phyloP scores from a whole-genome alignment of 2,113 vertebrate species.

The Smithornis capensis region DNA sequence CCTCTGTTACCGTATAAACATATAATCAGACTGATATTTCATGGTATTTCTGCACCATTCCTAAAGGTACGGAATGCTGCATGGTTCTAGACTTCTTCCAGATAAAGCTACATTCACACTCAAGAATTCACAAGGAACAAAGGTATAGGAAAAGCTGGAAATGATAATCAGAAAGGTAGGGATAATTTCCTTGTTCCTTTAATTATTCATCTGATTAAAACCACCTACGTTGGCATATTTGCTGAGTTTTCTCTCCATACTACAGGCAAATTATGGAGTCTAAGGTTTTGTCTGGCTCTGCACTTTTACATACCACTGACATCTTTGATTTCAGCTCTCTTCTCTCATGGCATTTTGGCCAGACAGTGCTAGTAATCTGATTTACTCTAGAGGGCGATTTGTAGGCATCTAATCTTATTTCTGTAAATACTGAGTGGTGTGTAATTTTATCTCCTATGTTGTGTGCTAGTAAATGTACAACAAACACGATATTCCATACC shows the following conservation, averaged over 20 bases:
- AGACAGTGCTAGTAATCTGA: conserved; percentile 27
- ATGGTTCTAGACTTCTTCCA: not conserved
- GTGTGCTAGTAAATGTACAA: conserved; percentile 26
- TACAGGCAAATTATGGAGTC: not conserved
- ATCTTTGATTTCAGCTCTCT: not conserved
- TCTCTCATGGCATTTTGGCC: not conserved
- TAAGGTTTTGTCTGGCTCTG: not conserved
- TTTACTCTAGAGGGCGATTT: conserved; percentile 44
- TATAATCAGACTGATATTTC: not conserved
- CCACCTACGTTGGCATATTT: not conserved
- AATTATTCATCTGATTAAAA: not conserved
- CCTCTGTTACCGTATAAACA: not conserved
- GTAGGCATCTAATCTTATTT: conserved; percentile 38
- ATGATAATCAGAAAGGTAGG: not conserved
- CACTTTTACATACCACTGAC: not conserved
- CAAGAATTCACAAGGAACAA: not conserved
- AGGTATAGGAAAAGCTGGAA: not conserved
- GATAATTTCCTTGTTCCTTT: not conserved
- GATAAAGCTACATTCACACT: not conserved
- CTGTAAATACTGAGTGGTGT: not conserved
- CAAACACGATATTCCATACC: conserved; percentile 12
- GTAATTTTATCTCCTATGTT: conserved; percentile 32
- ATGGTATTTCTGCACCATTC: not conserved
- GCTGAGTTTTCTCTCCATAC: not conserved
- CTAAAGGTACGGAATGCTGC: fast-evolving